Evolutionary conservation across 2,797 vertebrate species (phyloP).

Genomic region (Neosalanx taihuensis): DNA sequence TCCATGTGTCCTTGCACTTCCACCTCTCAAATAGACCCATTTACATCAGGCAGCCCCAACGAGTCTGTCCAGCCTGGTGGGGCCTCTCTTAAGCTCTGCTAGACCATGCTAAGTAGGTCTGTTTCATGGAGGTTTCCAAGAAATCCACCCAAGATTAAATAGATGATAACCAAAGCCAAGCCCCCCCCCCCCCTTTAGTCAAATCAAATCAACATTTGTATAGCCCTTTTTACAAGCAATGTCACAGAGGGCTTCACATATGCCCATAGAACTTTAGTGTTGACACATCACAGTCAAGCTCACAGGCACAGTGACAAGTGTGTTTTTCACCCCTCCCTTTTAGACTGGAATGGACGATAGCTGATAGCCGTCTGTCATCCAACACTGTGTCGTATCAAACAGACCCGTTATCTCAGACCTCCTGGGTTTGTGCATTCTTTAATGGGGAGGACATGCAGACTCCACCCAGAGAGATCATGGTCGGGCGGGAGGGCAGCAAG

Average conservation of each 20-base stretch:
- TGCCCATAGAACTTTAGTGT: too few relatives aligned
- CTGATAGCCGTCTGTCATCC: not conserved
- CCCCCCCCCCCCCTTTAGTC: too few relatives aligned
- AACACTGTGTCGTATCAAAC: not conserved
- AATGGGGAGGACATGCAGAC: too few relatives aligned
- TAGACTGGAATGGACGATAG: not conserved
- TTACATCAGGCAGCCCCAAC: slow-evolving; percentile 11
- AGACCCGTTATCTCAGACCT: too few relatives aligned
- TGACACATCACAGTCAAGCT: slow-evolving; percentile 23
- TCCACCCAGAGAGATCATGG: too few relatives aligned
- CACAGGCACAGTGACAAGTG: not conserved
- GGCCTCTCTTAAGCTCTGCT: slow-evolving; percentile 36
- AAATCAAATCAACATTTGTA: too few relatives aligned
- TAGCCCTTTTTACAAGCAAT: too few relatives aligned
- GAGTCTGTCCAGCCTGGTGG: slow-evolving; percentile 16
- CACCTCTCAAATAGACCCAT: slow-evolving; percentile 17
- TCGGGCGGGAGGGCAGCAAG: too few relatives aligned
- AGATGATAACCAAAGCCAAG: slow-evolving; percentile 27
- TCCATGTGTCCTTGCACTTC: not conserved
- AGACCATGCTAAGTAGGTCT: slow-evolving; percentile 41
- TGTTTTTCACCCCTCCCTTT: not conserved
- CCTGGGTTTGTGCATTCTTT: too few relatives aligned
- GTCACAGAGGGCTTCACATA: too few relatives aligned
- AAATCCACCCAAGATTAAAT: slow-evolving; percentile 29
- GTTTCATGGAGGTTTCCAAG: slow-evolving; percentile 54